These are phyloP conservation scores for Cephus pygmeus DNA, from an alignment of 2,888 invertebrate species.

Conservation along the genomic window DNA sequence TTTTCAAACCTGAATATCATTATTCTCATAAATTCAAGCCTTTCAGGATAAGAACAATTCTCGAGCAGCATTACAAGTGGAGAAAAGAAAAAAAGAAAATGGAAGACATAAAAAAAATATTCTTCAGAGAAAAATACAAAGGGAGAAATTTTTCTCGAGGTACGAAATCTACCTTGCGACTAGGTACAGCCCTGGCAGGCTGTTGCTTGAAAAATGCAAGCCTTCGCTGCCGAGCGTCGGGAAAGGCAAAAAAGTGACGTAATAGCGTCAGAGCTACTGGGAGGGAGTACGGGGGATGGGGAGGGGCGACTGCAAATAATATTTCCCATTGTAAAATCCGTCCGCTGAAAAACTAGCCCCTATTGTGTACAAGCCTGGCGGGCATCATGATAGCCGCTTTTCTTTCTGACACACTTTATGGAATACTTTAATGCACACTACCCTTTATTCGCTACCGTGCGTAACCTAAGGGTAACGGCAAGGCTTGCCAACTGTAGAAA, in stretches of 20 bases:
- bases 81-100: background rate
- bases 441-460: background rate
- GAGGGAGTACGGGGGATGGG: no score
- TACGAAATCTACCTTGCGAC: background rate
- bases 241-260: slow-evolving; percentile 28
- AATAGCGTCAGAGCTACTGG: slow-evolving; percentile 21
- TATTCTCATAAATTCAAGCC: no score
- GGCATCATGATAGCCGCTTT: background rate
- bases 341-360: background rate
- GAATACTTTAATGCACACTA: background rate
- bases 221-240: slow-evolving; percentile 23
- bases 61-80: background rate
- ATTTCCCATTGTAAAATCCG: slow-evolving; percentile 3
- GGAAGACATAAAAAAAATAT: slow-evolving; percentile 14
- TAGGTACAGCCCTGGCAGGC: background rate
- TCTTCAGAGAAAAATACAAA: slow-evolving; percentile 10
- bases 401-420: background rate
- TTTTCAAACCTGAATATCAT: no score
- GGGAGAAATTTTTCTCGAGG: slow-evolving; percentile 2
- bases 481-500: background rate
- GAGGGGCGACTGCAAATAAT: background rate
- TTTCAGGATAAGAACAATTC: background rate
- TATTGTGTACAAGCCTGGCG: background rate
- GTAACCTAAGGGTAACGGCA: background rate
- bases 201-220: slow-evolving; percentile 28